Evolutionary conservation across 2,888 invertebrate species (phyloP).

Genomic region (Volucella bombylans): DNA sequence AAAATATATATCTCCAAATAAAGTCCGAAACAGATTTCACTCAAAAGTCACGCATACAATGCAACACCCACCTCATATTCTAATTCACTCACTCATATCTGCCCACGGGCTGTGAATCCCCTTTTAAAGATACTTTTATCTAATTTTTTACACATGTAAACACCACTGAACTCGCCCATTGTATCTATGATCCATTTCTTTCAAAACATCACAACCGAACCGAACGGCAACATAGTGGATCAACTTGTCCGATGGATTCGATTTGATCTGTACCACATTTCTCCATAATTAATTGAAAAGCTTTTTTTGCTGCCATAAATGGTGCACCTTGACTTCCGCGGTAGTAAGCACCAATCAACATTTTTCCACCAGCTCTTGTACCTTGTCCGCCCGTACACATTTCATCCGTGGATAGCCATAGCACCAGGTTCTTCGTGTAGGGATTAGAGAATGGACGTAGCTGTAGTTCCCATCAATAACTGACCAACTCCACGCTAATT

Average conservation of each 20-base stretch:
- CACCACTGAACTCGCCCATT: constrained; percentile 5
- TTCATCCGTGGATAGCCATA: neutral
- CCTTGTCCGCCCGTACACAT: neutral
- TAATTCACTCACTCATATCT: too few relatives aligned
- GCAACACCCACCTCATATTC: too few relatives aligned
- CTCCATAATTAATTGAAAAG: constrained; percentile 7
- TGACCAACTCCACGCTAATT: neutral
- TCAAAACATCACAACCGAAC: neutral
- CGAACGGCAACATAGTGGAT: neutral
- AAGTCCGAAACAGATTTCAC: too few relatives aligned
- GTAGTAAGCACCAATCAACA: constrained; percentile 1
- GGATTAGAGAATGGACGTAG: neutral
- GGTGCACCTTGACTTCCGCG: constrained; percentile 7
- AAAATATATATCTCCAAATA: too few relatives aligned
- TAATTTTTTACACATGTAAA: neutral
- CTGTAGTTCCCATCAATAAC: neutral
- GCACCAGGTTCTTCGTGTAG: constrained; percentile 19
- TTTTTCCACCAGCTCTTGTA: neutral
- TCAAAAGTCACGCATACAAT: too few relatives aligned
- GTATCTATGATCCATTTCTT: neutral
- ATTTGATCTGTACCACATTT: neutral
- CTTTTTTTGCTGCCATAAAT: constrained; percentile 2
- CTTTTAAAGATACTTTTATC: too few relatives aligned
- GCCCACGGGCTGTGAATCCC: too few relatives aligned
- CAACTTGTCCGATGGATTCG: constrained; percentile 6